Conservation (phyloP, 2,113 vertebrate species). For the Ochotona princeps region DNA sequence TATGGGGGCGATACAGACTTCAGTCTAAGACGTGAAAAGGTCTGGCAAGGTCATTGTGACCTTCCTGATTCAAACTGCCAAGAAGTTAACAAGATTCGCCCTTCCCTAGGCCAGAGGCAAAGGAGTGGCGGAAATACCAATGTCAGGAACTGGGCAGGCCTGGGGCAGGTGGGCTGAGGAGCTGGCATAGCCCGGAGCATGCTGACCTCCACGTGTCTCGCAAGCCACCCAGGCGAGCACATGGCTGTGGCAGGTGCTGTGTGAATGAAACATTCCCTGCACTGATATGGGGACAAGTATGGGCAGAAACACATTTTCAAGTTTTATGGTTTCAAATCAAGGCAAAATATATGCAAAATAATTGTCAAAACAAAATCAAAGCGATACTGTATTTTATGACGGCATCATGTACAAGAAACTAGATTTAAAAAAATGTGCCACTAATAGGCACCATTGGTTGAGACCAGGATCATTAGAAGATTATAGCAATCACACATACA, state of each 20-base stretch:
- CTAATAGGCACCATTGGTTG: constrained; percentile 36
- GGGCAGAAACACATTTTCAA: constrained; percentile 40
- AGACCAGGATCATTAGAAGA: constrained; percentile 47
- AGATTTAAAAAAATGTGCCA: constrained; percentile 13
- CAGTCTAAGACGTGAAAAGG: constrained; percentile 29
- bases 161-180: constrained; percentile 7
- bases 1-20: not conserved
- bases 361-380: constrained; percentile 49
- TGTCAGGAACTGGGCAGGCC: not conserved
- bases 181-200: constrained; percentile 44
- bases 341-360: not conserved
- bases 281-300: constrained; percentile 77
- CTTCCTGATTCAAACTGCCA: constrained; percentile 15
- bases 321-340: constrained; percentile 55
- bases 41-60: not conserved
- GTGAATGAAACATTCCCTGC: constrained; percentile 80
- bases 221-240: constrained; percentile 70
- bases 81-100: constrained; percentile 40
- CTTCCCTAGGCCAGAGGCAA: constrained; percentile 45
- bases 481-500: not conserved
- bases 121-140: constrained; percentile 31
- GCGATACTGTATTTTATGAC: constrained; percentile 37
- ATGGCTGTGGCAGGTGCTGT: constrained; percentile 86
- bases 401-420: not conserved
- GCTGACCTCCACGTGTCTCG: constrained; percentile 62